Percentiles rank a stretch among this genome's conserved stretches.
Evolutionary conservation across 2,113 vertebrate species (phyloP).

Genomic region (Osmerus mordax): DNA sequence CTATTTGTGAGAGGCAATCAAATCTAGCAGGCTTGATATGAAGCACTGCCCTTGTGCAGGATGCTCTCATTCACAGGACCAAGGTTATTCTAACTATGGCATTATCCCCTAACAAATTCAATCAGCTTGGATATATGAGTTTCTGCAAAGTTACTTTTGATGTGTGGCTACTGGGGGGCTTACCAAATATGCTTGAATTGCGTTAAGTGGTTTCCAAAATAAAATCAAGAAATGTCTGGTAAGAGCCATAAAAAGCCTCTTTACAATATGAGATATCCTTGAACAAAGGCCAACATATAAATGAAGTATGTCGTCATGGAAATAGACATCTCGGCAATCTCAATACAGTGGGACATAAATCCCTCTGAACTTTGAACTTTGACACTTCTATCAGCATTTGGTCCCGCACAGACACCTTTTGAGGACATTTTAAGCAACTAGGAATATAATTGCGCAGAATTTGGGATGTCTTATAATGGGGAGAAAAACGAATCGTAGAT

Average conservation of each 20-base stretch:
- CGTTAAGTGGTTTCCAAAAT: constrained; percentile 1
- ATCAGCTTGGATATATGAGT: not conserved
- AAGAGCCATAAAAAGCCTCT: not conserved
- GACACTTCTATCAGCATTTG: no score
- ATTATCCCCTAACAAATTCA: not conserved
- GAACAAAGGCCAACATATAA: not conserved
- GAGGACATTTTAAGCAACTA: not conserved
- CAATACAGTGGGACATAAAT: constrained; percentile 3
- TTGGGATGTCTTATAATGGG: no score
- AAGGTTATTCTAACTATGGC: not conserved
- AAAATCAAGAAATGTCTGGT: not conserved
- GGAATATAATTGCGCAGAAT: not conserved
- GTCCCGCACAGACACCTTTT: not conserved
- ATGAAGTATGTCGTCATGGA: not conserved
- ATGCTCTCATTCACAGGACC: not conserved
- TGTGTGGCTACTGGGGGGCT: not conserved
- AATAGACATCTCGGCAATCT: not conserved
- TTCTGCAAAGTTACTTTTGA: not conserved
- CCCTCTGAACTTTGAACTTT: not conserved
- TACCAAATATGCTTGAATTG: not conserved
- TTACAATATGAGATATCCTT: not conserved
- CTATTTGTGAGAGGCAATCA: not conserved
- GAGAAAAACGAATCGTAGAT: no score
- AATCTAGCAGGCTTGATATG: not conserved
- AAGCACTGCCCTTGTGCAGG: not conserved